phyloP scores from a whole-genome alignment of 2,113 vertebrate genomes.

The Toxotes jaculatrix region DNA sequence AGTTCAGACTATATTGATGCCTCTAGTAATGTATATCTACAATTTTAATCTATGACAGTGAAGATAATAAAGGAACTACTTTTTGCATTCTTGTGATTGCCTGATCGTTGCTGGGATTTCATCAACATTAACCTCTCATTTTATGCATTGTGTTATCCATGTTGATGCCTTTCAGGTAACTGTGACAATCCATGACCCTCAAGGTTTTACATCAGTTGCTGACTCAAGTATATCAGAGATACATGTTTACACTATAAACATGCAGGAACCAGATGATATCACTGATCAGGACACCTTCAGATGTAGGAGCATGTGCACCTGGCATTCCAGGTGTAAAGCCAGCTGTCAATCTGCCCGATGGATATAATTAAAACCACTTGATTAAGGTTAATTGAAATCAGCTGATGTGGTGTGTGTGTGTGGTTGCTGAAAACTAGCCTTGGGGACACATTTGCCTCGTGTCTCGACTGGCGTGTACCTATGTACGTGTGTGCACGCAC shows the following conservation, averaged over 20 bases:
- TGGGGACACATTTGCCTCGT: conserved; percentile 1
- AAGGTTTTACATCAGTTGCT: not conserved
- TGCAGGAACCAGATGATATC: not conserved
- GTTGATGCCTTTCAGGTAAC: not conserved
- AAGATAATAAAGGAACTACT: conserved; percentile 82
- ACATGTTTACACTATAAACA: not conserved
- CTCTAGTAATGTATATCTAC: conserved; percentile 76
- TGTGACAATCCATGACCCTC: not conserved
- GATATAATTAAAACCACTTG: not conserved
- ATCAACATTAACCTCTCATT: not conserved
- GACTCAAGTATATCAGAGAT: not conserved
- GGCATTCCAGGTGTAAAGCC: not conserved
- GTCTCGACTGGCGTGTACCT: not conserved
- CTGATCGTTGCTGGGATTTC: conserved; percentile 37
- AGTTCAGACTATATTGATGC: conserved; percentile 67
- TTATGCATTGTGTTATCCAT: not conserved
- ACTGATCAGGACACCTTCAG: not conserved
- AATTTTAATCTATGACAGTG: conserved; percentile 79
- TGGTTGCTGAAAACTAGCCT: conserved; percentile 5
- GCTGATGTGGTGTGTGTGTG: conserved; percentile 10
- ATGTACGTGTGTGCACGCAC: conserved; percentile 61
- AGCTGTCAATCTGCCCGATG: not conserved
- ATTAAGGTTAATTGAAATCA: not conserved
- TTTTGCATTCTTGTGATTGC: conserved; percentile 74
- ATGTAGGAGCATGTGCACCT: not conserved